These are phyloP conservation scores for Harpalus rufipes DNA, from an alignment of 2,888 invertebrate species.

Conservation along the genomic window DNA sequence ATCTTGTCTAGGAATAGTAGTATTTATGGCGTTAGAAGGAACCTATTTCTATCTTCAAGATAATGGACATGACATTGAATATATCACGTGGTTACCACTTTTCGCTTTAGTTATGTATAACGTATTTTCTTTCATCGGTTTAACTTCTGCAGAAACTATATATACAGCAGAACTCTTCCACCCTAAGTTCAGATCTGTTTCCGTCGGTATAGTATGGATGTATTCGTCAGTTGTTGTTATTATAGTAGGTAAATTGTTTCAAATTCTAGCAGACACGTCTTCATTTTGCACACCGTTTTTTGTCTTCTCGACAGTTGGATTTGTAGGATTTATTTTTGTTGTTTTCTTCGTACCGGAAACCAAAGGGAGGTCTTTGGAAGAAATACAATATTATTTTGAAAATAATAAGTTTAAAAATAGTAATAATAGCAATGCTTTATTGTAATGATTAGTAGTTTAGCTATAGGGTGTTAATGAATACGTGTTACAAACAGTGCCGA, in stretches of 20 bases:
- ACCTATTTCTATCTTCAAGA: slow-evolving; percentile 75
- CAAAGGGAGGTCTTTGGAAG: slow-evolving; percentile 62
- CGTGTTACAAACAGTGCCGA: too few relatives aligned
- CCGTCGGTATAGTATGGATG: slow-evolving; percentile 4
- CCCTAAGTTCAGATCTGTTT: slow-evolving; percentile 67
- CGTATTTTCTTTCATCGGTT: slow-evolving; percentile 70
- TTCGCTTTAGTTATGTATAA: slow-evolving; percentile 47
- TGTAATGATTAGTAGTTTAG: too few relatives aligned
- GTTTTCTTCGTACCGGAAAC: slow-evolving; percentile 67
- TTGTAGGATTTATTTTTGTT: slow-evolving; percentile 51
- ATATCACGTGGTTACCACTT: slow-evolving; percentile 47
- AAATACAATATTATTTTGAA: slow-evolving; percentile 63
- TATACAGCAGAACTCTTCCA: slow-evolving; percentile 74
- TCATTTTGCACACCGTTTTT: slow-evolving; percentile 60
- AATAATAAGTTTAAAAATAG: slow-evolving; percentile 12
- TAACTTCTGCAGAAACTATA: slow-evolving; percentile 73
- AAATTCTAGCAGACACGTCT: slow-evolving; percentile 53
- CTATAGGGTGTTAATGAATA: too few relatives aligned
- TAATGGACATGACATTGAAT: slow-evolving; percentile 38
- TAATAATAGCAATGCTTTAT: not conserved
- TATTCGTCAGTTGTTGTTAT: slow-evolving; percentile 19
- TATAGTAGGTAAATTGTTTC: slow-evolving; percentile 53
- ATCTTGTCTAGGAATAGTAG: slow-evolving; percentile 77
- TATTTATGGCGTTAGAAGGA: slow-evolving; percentile 76
- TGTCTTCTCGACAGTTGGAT: slow-evolving; percentile 52